Conservation (phyloP, 2,113 vertebrate species). For the Oenanthe oenanthe region DNA sequence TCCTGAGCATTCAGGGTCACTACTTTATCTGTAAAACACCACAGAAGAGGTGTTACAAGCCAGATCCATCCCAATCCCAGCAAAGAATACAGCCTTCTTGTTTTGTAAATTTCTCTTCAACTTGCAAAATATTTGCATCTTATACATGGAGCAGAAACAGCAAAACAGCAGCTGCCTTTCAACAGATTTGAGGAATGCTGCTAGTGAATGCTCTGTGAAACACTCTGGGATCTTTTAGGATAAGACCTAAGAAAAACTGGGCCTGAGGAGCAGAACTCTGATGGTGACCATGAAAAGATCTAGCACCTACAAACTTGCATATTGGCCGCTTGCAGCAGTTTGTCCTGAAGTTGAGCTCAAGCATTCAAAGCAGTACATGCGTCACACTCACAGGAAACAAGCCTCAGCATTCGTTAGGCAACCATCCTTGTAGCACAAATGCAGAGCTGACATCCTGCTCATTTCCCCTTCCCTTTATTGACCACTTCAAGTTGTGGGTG, state of each 20-base stretch:
- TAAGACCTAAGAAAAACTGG: not conserved
- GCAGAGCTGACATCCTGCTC: not conserved
- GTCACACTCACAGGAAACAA: slow-evolving; percentile 49
- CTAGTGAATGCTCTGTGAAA: not conserved
- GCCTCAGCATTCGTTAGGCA: not conserved
- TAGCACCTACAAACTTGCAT: not conserved
- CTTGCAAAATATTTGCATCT: not conserved
- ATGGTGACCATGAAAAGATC: not conserved
- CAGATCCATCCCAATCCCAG: not conserved
- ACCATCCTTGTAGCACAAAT: not conserved
- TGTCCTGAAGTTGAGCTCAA: not conserved
- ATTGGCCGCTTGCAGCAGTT: not conserved
- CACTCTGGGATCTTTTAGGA: not conserved
- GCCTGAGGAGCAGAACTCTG: not conserved
- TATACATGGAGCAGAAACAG: not conserved
- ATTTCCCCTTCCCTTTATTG: slow-evolving; percentile 52
- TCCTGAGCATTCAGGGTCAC: not conserved
- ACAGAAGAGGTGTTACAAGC: not conserved
- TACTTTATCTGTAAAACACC: not conserved
- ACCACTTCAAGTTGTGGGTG: not conserved
- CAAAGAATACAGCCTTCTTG: not conserved
- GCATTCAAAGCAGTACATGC: not conserved
- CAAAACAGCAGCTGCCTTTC: not conserved
- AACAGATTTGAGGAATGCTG: not conserved
- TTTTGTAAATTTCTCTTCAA: not conserved